These are phyloP conservation scores for Hyposoter didymator DNA, from an alignment of 2,888 invertebrate species.

Conservation along the genomic window DNA sequence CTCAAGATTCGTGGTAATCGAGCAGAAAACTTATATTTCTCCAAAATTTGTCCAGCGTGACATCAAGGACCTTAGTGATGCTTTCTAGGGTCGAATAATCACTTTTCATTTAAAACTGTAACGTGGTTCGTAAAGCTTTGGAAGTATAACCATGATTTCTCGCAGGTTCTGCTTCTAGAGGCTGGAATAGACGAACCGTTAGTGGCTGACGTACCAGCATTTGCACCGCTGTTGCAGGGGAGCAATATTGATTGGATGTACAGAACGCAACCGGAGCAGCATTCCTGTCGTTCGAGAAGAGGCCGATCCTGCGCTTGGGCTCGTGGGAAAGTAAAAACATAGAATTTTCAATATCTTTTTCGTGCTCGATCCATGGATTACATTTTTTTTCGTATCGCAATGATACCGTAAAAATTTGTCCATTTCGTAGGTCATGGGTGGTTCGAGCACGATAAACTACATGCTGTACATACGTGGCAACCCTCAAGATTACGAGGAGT, in stretches of 20 bases:
- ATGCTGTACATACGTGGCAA: constrained; percentile 88
- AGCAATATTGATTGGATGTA: constrained; percentile 89
- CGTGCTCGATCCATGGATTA: not conserved
- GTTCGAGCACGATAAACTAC: constrained; percentile 87
- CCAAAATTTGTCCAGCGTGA: not conserved
- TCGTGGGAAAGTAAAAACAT: constrained; percentile 86
- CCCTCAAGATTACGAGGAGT: constrained; percentile 85
- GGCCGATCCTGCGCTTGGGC: constrained; percentile 87
- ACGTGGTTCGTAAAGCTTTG: not conserved
- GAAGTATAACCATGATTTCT: not conserved
- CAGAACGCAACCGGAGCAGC: constrained; percentile 87
- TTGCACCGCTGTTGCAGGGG: constrained; percentile 85
- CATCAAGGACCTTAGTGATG: not conserved
- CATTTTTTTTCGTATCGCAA: not conserved
- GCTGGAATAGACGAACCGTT: constrained; percentile 89
- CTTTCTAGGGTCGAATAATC: too few relatives aligned
- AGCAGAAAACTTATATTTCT: not conserved
- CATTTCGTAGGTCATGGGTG: constrained; percentile 85
- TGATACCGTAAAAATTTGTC: not conserved
- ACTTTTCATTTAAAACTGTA: too few relatives aligned
- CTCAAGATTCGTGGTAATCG: not conserved
- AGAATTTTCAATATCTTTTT: not conserved
- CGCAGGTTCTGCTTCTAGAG: constrained; percentile 87
- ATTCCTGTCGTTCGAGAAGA: constrained; percentile 87
- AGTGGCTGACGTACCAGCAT: constrained; percentile 88